Percentiles rank a stretch among this genome's conserved stretches.
Evolutionary conservation across 1,140 invertebrate genomes (phyloP).

Genomic region (Gyrodactylus bullatarudis): DNA sequence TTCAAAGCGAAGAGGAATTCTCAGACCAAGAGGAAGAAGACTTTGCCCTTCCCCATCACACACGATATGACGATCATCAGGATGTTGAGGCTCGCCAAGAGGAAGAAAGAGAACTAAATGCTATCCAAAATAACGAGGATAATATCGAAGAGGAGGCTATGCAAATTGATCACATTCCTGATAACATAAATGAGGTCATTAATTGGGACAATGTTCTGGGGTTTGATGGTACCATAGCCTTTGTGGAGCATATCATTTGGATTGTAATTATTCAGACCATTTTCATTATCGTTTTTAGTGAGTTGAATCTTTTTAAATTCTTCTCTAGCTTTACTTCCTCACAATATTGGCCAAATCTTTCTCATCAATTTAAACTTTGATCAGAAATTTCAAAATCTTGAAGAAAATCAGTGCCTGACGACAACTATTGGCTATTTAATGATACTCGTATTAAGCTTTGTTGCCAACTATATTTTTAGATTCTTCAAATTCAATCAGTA

Average conservation of each 20-base stretch:
- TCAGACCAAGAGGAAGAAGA: no score
- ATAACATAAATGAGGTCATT: not conserved
- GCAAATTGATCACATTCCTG: not conserved
- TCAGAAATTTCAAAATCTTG: not conserved
- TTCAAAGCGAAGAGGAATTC: no score
- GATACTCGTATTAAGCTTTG: not conserved
- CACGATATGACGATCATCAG: no score
- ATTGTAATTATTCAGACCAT: not conserved
- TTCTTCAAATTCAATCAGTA: not conserved
- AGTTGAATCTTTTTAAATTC: not conserved
- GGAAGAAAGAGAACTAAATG: not conserved
- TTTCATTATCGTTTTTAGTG: not conserved
- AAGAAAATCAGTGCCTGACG: not conserved
- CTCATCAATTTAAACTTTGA: not conserved
- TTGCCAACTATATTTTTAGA: not conserved
- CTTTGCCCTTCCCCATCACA: no score
- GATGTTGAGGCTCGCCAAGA: no score
- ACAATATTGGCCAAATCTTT: not conserved
- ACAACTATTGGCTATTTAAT: not conserved
- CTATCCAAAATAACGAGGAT: not conserved
- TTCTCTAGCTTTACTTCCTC: not conserved
- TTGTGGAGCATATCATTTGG: not conserved
- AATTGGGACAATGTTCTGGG: not conserved
- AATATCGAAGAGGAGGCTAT: not conserved
- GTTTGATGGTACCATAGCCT: not conserved